A percentile compares a stretch with the other conserved stretches of the same genome.
These are phyloP conservation scores for Acrocephalus arundinaceus DNA, from an alignment of 2,113 vertebrate genomes.

Conservation along the genomic window DNA sequence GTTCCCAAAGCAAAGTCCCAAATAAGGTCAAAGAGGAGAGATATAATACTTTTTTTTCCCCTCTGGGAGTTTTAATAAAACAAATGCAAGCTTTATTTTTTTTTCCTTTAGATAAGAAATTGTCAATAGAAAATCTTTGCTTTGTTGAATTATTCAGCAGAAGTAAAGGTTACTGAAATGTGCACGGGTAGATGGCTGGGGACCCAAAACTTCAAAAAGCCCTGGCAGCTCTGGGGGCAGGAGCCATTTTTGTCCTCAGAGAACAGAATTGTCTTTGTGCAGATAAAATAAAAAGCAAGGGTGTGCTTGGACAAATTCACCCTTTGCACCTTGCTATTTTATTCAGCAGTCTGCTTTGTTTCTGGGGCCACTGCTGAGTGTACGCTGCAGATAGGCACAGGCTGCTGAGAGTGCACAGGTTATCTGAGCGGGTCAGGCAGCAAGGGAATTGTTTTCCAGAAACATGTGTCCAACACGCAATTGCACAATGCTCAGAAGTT, in stretches of 20 bases:
- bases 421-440: not conserved
- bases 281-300: not conserved
- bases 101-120: not conserved
- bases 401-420: not conserved
- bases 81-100: not conserved
- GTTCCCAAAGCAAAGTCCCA: not conserved
- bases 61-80: not conserved
- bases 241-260: not conserved
- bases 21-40: slow-evolving; percentile 26
- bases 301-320: not conserved
- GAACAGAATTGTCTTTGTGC: not conserved
- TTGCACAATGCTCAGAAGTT: not conserved
- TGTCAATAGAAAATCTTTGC: slow-evolving; percentile 18
- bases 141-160: slow-evolving; percentile 38
- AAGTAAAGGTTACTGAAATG: not conserved
- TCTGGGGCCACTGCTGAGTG: not conserved
- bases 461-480: rapidly evolving
- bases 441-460: not conserved
- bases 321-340: not conserved
- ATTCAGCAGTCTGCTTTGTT: not conserved
- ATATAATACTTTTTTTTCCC: not conserved
- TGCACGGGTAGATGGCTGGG: not conserved
- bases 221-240: not conserved
- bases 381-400: not conserved
- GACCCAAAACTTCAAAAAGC: not conserved